Conservation (phyloP, 1,140 invertebrate species). For the Drosophila ambigua region DNA sequence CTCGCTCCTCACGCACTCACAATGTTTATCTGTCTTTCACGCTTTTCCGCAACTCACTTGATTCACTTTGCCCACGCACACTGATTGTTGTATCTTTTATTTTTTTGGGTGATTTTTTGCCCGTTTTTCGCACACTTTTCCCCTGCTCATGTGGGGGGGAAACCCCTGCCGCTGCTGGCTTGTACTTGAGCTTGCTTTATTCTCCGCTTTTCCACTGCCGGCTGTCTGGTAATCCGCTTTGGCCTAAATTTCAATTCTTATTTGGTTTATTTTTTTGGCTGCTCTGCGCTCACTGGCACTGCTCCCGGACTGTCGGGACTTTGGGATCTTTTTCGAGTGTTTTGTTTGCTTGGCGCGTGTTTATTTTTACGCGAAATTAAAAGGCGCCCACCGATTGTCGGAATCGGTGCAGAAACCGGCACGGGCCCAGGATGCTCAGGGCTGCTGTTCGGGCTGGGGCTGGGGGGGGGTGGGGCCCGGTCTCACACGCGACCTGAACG, state of each 20-base stretch:
- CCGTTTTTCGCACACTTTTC: conserved; percentile 46
- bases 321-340: conserved; percentile 33
- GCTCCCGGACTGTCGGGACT: conserved; percentile 16
- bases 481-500: conserved; percentile 39
- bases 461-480: conserved; percentile 14
- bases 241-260: conserved; percentile 74
- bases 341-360: conserved; percentile 48
- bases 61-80: conserved; percentile 24
- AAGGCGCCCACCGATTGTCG: neutral
- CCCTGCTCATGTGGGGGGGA: conserved; percentile 10
- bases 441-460: neutral
- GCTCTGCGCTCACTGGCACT: conserved; percentile 24
- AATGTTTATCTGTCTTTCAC: conserved; percentile 36
- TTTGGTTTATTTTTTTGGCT: conserved; percentile 50
- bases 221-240: conserved; percentile 72
- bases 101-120: conserved; percentile 12
- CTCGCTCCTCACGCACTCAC: neutral
- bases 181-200: conserved; percentile 9
- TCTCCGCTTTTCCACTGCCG: conserved; percentile 42
- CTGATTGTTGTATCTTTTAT: conserved; percentile 18
- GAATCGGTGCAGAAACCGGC: conserved; percentile 12
- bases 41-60: conserved; percentile 66
- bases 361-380: conserved; percentile 24
- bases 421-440: conserved; percentile 2
- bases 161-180: conserved; percentile 9